Evolutionary conservation across 2,888 invertebrate genomes (phyloP).

Genomic region (Pterostichus madidus): DNA sequence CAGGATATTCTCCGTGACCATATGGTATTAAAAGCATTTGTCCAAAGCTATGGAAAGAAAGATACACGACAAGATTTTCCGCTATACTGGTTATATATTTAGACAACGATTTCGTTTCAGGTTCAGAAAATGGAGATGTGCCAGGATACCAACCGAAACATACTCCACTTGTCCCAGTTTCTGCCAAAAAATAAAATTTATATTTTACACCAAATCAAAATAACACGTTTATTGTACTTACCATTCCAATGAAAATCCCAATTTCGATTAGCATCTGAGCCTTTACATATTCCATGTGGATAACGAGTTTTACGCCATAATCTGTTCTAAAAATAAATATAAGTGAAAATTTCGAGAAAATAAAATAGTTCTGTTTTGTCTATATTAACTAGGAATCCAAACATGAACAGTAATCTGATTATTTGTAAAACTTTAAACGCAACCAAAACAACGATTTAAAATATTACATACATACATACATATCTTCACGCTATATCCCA

Average conservation of each 20-base stretch:
- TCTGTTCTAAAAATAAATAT: slow-evolving; percentile 77
- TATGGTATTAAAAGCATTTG: slow-evolving; percentile 83
- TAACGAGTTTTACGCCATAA: slow-evolving; percentile 86
- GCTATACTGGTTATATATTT: slow-evolving; percentile 78
- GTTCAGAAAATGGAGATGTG: slow-evolving; percentile 82
- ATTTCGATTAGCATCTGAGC: slow-evolving; percentile 87
- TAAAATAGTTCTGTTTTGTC: too few species aligned
- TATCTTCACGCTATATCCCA: too few species aligned
- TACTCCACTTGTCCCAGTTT: slow-evolving; percentile 68
- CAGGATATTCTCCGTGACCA: slow-evolving; percentile 79
- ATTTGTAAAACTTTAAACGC: too few species aligned
- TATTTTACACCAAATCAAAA: background rate
- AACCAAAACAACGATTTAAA: too few species aligned
- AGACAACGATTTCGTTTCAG: slow-evolving; percentile 80
- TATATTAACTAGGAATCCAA: too few species aligned
- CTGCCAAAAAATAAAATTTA: slow-evolving; percentile 71
- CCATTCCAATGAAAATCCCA: slow-evolving; percentile 85
- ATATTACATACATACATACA: too few species aligned
- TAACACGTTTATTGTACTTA: slow-evolving; percentile 72
- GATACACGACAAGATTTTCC: slow-evolving; percentile 80
- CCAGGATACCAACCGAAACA: slow-evolving; percentile 79
- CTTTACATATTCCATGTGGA: slow-evolving; percentile 75
- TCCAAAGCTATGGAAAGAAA: slow-evolving; percentile 85
- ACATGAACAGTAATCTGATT: too few species aligned
- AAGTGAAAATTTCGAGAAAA: background rate